phyloP scores from a whole-genome alignment of 1,140 invertebrate species.

The Ridgeia piscesae region DNA sequence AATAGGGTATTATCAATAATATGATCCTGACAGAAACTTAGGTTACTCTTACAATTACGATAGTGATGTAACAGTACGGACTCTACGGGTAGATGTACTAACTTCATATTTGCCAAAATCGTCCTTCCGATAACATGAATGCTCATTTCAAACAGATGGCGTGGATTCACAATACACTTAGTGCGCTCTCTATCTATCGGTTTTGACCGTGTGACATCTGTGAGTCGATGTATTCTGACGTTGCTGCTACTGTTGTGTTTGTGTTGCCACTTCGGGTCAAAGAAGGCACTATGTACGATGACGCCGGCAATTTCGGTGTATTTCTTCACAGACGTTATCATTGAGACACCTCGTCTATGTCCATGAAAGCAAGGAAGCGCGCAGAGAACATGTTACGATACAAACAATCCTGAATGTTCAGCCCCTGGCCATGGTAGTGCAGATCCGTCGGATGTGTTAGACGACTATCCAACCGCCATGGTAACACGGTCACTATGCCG shows the following conservation, averaged over 20 bases:
- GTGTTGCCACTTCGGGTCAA: conserved; percentile 33
- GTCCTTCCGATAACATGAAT: conserved; percentile 54
- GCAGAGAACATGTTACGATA: conserved; percentile 45
- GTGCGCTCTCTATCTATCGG: conserved; percentile 38
- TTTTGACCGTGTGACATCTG: conserved; percentile 33
- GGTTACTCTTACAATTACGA: conserved; percentile 56
- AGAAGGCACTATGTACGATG: conserved; percentile 50
- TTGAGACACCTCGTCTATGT: conserved; percentile 51
- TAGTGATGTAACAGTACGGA: conserved; percentile 90
- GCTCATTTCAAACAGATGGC: conserved; percentile 49
- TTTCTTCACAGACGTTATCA: conserved; percentile 28
- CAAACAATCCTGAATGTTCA: conserved; percentile 53
- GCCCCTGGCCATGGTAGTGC: conserved; percentile 53
- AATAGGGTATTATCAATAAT: not conserved
- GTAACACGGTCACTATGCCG: not conserved
- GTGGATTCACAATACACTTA: conserved; percentile 50
- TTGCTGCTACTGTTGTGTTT: not conserved
- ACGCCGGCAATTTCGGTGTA: conserved; percentile 21
- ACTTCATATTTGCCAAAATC: conserved; percentile 32
- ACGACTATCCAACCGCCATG: not conserved
- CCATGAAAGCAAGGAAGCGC: conserved; percentile 44
- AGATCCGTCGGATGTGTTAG: conserved; percentile 18
- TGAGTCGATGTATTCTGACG: not conserved
- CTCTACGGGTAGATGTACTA: conserved; percentile 60
- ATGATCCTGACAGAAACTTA: conserved; percentile 21